phyloP scores from a whole-genome alignment of 2,797 vertebrate genomes.

The Pyrocephalus nanus region DNA sequence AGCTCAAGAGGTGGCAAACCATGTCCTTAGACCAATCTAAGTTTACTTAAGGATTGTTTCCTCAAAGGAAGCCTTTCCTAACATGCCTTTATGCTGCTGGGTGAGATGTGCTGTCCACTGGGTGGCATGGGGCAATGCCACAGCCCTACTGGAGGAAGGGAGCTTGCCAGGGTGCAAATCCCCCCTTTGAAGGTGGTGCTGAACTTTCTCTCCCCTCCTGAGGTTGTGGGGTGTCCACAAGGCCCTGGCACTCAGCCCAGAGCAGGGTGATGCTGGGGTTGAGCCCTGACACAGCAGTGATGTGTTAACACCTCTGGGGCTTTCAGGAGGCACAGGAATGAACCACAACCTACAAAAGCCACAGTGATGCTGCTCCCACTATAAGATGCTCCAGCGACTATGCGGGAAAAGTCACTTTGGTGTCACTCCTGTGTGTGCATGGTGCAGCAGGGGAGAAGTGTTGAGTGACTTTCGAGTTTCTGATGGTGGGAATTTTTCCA shows the following conservation, averaged over 20 bases:
- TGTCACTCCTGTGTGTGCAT: background rate
- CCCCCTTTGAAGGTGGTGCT: rapidly evolving
- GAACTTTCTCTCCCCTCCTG: background rate
- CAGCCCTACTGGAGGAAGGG: background rate
- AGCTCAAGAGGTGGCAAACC: background rate
- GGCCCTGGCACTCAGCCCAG: background rate
- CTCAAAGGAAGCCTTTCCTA: background rate
- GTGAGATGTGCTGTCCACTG: rapidly evolving
- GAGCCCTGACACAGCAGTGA: background rate
- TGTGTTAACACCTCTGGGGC: background rate
- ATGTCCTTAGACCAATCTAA: background rate
- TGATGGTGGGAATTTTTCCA: background rate
- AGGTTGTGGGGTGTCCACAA: background rate
- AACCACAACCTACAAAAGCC: background rate
- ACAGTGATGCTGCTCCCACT: background rate
- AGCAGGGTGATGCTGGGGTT: rapidly evolving
- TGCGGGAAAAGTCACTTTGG: background rate
- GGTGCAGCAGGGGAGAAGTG: background rate
- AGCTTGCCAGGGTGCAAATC: background rate
- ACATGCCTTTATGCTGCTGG: rapidly evolving
- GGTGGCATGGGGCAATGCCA: background rate
- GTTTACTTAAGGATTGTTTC: background rate
- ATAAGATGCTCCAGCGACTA: background rate
- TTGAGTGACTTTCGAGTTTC: background rate
- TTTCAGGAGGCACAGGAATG: background rate